phyloP scores from a whole-genome alignment of 2,888 invertebrate species.

The Eupithecia centaureata region DNA sequence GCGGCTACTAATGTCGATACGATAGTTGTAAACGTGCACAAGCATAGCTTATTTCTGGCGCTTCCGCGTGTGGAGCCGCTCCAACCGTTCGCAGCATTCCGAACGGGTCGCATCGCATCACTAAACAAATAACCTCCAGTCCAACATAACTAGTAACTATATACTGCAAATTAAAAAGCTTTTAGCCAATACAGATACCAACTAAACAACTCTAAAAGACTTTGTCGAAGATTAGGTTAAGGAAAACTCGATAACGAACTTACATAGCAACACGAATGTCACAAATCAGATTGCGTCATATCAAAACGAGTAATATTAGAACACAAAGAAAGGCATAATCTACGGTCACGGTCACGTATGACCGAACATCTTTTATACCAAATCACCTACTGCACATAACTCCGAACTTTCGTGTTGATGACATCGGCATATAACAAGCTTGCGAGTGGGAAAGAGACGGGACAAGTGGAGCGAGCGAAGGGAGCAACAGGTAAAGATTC shows the following conservation, averaged over 20 bases:
- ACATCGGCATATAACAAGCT: slow-evolving; percentile 56
- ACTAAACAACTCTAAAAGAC: background rate
- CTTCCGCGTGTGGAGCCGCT: slow-evolving; percentile 76
- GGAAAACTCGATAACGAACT: background rate
- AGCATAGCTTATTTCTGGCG: slow-evolving; percentile 78
- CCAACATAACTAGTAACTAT: slow-evolving; percentile 27
- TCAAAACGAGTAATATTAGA: slow-evolving; percentile 46
- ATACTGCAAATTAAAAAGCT: slow-evolving; percentile 26
- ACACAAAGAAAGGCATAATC: slow-evolving; percentile 72
- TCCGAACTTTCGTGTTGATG: slow-evolving; percentile 56
- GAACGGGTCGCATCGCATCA: slow-evolving; percentile 56
- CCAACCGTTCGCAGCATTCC: slow-evolving; percentile 68
- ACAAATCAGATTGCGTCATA: slow-evolving; percentile 41
- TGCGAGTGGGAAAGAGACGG: slow-evolving; percentile 67
- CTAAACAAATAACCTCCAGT: slow-evolving; percentile 32
- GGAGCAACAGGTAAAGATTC: slow-evolving; percentile 85
- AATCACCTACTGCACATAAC: slow-evolving; percentile 72
- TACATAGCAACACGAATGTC: slow-evolving; percentile 20
- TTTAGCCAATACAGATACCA: slow-evolving; percentile 12
- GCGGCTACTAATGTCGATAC: slow-evolving; percentile 43
- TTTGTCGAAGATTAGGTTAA: background rate
- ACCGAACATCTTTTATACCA: slow-evolving; percentile 77
- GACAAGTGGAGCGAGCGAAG: slow-evolving; percentile 74
- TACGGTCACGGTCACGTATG: slow-evolving; percentile 80
- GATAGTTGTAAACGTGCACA: slow-evolving; percentile 53